These are phyloP conservation scores for Leucoraja erinaceus DNA, from an alignment of 2,113 vertebrate species.

Conservation along the genomic window DNA sequence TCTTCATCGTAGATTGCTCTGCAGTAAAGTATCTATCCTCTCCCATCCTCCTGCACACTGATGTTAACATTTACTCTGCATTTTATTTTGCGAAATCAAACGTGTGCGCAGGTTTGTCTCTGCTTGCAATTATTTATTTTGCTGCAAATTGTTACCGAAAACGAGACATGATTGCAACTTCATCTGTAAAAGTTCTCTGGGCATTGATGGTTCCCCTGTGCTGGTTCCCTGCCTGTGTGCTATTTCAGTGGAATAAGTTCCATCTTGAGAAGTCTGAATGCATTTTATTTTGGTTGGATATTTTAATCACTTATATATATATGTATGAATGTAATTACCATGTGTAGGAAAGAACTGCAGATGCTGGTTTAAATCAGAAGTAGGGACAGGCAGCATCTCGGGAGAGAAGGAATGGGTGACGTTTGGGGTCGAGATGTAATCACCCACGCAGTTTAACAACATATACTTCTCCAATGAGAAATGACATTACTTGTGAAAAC, in stretches of 20 bases:
- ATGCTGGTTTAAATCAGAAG: too few species aligned
- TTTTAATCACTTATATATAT: slow-evolving; percentile 20
- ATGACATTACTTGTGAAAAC: background rate
- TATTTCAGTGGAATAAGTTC: background rate
- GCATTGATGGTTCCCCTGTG: background rate
- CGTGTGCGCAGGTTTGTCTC: background rate
- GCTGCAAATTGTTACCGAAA: background rate
- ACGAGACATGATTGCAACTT: background rate
- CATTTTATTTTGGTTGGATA: background rate
- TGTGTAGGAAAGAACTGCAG: too few species aligned
- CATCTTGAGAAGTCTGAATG: background rate
- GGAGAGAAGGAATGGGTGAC: too few species aligned
- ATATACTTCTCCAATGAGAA: background rate
- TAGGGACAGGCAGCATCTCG: too few species aligned
- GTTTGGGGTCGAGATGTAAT: too few species aligned
- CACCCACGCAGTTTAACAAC: too few species aligned
- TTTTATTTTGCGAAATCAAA: too few species aligned
- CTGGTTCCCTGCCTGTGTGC: background rate
- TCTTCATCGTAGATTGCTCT: too few species aligned
- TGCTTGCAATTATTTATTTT: background rate
- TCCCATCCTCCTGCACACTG: too few species aligned
- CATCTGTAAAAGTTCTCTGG: background rate
- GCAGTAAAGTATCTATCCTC: too few species aligned
- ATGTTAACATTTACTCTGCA: too few species aligned
- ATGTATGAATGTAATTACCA: background rate